Evolutionary conservation across 2,888 invertebrate genomes (phyloP).

Genomic region (Stegana nigrithorax): DNA sequence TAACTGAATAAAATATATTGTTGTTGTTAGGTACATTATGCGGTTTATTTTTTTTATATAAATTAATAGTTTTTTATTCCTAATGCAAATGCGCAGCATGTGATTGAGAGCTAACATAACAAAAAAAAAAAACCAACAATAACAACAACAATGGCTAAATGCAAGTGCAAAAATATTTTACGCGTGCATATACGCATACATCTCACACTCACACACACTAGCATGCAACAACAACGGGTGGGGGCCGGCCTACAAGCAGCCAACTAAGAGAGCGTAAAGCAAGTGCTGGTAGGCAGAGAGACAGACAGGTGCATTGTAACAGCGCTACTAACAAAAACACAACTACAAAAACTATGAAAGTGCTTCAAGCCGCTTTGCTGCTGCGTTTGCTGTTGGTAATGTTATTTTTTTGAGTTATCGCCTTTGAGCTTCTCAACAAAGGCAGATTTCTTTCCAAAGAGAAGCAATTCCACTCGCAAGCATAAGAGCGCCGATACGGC

Average conservation of each 20-base stretch:
- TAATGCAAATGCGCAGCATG: slow-evolving; percentile 26
- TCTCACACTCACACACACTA: slow-evolving; percentile 44
- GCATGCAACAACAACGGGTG: slow-evolving; percentile 30
- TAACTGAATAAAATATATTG: not conserved
- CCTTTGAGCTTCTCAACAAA: not conserved
- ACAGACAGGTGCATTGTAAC: slow-evolving; percentile 49
- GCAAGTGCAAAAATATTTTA: slow-evolving; percentile 25
- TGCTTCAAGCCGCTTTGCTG: not conserved
- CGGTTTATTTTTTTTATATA: not conserved
- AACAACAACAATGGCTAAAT: slow-evolving; percentile 20
- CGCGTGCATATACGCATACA: slow-evolving; percentile 5
- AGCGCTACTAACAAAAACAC: not conserved
- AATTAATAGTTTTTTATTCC: not conserved
- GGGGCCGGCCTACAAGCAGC: slow-evolving; percentile 44
- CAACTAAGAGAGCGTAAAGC: slow-evolving; percentile 28
- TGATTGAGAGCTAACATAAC: slow-evolving; percentile 11
- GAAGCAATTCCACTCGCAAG: no score
- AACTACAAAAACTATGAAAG: not conserved
- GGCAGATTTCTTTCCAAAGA: not conserved
- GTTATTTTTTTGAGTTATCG: not conserved
- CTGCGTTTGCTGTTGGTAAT: not conserved
- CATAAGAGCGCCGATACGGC: not conserved
- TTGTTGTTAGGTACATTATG: not conserved
- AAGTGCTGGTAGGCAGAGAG: slow-evolving; percentile 20
- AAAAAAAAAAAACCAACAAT: not conserved